These are phyloP conservation scores for Crocodylus rhombifer DNA, from an alignment of 2,797 vertebrate genomes.

Conservation along the genomic window DNA sequence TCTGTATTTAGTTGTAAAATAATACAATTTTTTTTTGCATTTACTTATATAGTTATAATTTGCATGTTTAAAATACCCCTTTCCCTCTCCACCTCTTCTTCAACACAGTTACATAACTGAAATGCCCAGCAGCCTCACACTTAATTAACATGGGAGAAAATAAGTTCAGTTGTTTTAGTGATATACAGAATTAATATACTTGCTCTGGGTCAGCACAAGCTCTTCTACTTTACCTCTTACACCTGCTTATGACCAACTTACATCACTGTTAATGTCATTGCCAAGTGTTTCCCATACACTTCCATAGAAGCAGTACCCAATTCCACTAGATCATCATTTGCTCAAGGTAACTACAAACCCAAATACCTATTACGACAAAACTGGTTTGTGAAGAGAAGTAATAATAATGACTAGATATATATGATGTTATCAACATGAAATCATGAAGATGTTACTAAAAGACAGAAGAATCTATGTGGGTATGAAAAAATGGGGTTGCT, in stretches of 20 bases:
- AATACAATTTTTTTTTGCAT: not conserved
- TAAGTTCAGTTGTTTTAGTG: not conserved
- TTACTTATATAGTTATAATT: not conserved
- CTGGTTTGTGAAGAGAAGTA: not conserved
- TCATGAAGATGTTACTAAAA: not conserved
- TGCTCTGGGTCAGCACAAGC: not conserved
- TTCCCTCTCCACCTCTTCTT: not conserved
- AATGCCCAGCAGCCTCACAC: not conserved
- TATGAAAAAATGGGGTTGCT: not conserved
- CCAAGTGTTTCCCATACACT: not conserved
- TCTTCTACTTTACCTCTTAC: not conserved
- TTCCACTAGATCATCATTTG: not conserved
- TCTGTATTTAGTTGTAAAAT: not conserved
- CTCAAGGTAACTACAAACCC: not conserved
- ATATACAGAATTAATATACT: not conserved
- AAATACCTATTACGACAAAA: conserved; percentile 26
- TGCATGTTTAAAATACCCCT: not conserved
- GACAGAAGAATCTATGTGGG: not conserved
- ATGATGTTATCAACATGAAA: not conserved
- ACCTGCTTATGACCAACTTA: not conserved
- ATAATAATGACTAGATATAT: not conserved
- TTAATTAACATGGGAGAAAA: not conserved
- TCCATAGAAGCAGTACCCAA: not conserved
- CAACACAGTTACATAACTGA: not conserved
- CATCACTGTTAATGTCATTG: not conserved